phyloP scores from a whole-genome alignment of 2,888 invertebrate genomes.

The Bombylius major region DNA sequence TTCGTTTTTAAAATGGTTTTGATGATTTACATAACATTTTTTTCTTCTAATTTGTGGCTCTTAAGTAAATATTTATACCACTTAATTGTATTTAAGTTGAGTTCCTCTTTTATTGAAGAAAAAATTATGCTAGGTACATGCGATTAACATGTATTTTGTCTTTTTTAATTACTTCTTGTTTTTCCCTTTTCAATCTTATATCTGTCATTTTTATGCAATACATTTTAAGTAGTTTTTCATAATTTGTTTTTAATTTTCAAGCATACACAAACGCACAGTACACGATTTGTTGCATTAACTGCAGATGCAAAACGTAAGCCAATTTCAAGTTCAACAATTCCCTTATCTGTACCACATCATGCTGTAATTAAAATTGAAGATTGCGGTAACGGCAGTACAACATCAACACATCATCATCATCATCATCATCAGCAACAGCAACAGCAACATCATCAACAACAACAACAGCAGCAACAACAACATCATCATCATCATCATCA shows the following conservation, averaged over 20 bases:
- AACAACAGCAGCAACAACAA: slow-evolving; percentile 16
- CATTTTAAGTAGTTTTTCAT: no score
- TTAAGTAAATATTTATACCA: no score
- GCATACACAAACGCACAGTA: slow-evolving; percentile 54
- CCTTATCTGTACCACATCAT: slow-evolving; percentile 36
- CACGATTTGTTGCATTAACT: slow-evolving; percentile 52
- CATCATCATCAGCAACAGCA: slow-evolving; percentile 17
- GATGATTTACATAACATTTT: no score
- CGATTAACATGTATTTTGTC: no score
- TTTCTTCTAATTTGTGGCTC: no score
- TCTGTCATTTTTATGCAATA: no score
- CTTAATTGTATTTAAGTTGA: no score
- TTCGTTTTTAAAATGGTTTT: no score
- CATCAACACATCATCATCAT: slow-evolving; percentile 30
- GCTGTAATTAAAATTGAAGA: slow-evolving; percentile 57
- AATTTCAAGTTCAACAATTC: slow-evolving; percentile 29
- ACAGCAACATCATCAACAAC: slow-evolving; percentile 12
- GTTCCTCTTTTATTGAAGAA: no score
- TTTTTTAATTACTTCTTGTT: no score
- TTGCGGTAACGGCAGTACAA: slow-evolving; percentile 34
- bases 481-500: slow-evolving; percentile 22
- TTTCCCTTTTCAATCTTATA: no score
- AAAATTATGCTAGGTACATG: no score
- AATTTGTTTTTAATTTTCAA: slow-evolving; percentile 10
- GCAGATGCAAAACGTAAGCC: slow-evolving; percentile 38